Conservation (phyloP, 1,140 invertebrate genomes). For the Maconellicoccus hirsutus region DNA sequence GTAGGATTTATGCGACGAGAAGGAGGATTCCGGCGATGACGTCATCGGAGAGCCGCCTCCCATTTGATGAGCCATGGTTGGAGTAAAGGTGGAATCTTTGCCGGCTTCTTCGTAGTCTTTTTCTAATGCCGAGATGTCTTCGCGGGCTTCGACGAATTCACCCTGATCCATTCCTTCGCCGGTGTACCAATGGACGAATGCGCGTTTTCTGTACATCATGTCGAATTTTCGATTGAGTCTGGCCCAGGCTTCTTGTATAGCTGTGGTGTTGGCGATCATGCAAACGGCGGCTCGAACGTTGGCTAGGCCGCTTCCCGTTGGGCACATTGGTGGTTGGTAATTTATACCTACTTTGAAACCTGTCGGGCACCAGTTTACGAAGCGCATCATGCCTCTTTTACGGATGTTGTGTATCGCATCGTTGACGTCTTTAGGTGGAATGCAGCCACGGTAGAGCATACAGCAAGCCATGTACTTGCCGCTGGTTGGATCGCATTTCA, state of each 20-base stretch:
- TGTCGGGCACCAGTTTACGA: slow-evolving; percentile 49
- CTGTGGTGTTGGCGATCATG: slow-evolving; percentile 75
- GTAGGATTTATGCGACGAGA: neutral
- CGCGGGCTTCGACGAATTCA: slow-evolving; percentile 54
- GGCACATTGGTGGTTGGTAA: slow-evolving; percentile 54
- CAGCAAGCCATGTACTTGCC: slow-evolving; percentile 50
- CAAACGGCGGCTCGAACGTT: slow-evolving; percentile 46
- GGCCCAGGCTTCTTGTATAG: slow-evolving; percentile 65
- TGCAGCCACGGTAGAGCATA: slow-evolving; percentile 44
- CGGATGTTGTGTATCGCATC: slow-evolving; percentile 57
- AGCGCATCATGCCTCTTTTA: slow-evolving; percentile 44
- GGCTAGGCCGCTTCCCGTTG: slow-evolving; percentile 48
- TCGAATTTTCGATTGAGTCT: slow-evolving; percentile 71
- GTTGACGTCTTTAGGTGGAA: slow-evolving; percentile 50
- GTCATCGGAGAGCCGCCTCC: neutral
- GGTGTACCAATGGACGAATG: slow-evolving; percentile 43
- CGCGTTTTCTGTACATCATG: slow-evolving; percentile 55
- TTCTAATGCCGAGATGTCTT: slow-evolving; percentile 47
- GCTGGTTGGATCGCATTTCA: slow-evolving; percentile 33
- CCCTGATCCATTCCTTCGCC: slow-evolving; percentile 70
- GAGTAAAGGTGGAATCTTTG: neutral
- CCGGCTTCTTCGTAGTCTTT: slow-evolving; percentile 41
- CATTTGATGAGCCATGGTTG: neutral
- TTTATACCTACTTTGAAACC: slow-evolving; percentile 44
- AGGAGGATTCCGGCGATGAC: neutral